phyloP scores from a whole-genome alignment of 2,888 invertebrate genomes.

The Polydrusus cervinus region DNA sequence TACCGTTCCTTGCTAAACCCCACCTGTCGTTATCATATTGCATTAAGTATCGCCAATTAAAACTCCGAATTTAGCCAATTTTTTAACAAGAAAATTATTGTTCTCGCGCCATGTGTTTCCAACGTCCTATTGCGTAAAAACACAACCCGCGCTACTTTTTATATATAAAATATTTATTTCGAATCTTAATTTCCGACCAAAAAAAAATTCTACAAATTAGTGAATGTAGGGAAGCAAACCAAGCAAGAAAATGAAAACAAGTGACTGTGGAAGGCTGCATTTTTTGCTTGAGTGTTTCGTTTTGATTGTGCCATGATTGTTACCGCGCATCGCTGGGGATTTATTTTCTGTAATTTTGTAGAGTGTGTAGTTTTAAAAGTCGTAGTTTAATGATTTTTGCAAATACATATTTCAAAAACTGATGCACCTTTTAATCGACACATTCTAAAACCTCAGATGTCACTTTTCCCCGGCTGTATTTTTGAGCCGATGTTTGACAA shows the following conservation, averaged over 20 bases:
- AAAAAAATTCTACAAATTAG: conserved; percentile 21
- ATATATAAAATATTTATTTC: conserved; percentile 12
- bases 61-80: not conserved
- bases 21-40: too few relatives aligned
- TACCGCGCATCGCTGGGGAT: conserved; percentile 61
- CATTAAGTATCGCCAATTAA: too few relatives aligned
- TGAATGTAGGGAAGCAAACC: conserved; percentile 26
- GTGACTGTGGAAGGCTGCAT: conserved; percentile 51
- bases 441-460: not conserved
- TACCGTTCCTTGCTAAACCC: too few relatives aligned
- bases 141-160: conserved; percentile 5
- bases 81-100: conserved; percentile 5
- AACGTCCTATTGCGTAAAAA: conserved; percentile 34
- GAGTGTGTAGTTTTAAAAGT: conserved; percentile 44
- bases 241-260: conserved; percentile 21
- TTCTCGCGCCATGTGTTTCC: conserved; percentile 20
- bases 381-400: too few relatives aligned
- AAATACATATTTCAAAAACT: too few relatives aligned
- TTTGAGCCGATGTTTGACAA: conserved; percentile 66
- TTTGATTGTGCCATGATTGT: conserved; percentile 69
- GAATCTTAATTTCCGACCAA: conserved; percentile 20
- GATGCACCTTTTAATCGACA: not conserved
- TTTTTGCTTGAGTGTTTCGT: conserved; percentile 61
- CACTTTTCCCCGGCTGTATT: conserved; percentile 62
- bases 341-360: conserved; percentile 39